Evolutionary conservation across 2,888 invertebrate species (phyloP).

Genomic region (Clusia tigrina): DNA sequence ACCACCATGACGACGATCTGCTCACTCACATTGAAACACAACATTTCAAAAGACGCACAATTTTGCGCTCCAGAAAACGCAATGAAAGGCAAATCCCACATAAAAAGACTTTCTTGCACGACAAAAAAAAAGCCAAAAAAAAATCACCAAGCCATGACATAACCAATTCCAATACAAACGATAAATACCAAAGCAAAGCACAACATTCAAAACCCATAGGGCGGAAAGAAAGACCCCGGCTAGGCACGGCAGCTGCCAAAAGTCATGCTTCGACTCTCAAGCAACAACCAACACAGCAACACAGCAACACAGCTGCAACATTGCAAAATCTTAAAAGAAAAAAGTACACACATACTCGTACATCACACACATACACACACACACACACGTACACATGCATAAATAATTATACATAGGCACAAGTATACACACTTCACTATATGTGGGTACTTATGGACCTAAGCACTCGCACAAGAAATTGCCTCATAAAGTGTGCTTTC

Average conservation of each 20-base stretch:
- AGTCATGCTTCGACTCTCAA: constrained; percentile 20
- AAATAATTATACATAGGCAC: constrained; percentile 8
- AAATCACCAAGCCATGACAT: no score
- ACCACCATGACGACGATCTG: not conserved
- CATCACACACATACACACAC: no score
- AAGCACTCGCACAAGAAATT: constrained; percentile 43
- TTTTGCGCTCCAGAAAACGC: constrained; percentile 32
- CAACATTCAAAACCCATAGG: constrained; percentile 26
- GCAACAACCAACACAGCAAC: constrained; percentile 12
- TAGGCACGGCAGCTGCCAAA: constrained; percentile 34
- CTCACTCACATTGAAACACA: not conserved
- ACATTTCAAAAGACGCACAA: constrained; percentile 15
- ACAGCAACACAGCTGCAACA: constrained; percentile 29
- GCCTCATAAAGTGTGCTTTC: constrained; percentile 41
- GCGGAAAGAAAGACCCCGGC: constrained; percentile 21
- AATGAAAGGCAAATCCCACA: constrained; percentile 33
- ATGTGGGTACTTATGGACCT: no score
- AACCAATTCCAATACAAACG: constrained; percentile 19
- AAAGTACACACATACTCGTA: not conserved
- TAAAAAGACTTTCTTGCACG: constrained; percentile 9
- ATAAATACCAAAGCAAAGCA: constrained; percentile 11
- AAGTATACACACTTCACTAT: constrained; percentile 22
- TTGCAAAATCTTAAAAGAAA: constrained; percentile 44
- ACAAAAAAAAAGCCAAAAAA: not conserved
- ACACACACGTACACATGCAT: no score